These are phyloP conservation scores for Formica aserva DNA, from an alignment of 2,888 invertebrate genomes.

Conservation along the genomic window DNA sequence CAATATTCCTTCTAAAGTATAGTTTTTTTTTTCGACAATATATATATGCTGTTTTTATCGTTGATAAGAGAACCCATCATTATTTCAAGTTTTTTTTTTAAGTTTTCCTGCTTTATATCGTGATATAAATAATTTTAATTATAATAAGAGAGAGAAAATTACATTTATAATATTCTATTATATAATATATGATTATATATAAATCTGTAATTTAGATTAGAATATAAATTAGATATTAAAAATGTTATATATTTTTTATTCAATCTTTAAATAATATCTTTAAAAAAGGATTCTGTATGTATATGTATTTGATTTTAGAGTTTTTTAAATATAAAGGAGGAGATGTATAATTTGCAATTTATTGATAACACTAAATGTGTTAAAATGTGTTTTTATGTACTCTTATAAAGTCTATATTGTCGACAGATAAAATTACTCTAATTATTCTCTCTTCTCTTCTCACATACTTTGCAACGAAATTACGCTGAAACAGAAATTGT, in stretches of 20 bases:
- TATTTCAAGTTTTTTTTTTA: background rate
- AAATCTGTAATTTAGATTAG: background rate
- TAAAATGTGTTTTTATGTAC: background rate
- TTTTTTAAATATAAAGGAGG: background rate
- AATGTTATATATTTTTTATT: background rate
- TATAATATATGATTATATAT: background rate
- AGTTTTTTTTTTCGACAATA: background rate
- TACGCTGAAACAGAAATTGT: constrained; percentile 35
- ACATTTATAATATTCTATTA: too few species aligned
- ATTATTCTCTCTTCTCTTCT: background rate
- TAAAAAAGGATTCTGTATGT: too few species aligned
- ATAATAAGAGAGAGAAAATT: background rate
- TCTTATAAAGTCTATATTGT: background rate
- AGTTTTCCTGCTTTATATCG: background rate
- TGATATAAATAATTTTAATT: background rate
- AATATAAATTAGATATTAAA: background rate
- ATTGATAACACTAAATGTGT: background rate
- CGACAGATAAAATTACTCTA: constrained; percentile 21
- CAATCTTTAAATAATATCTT: too few species aligned
- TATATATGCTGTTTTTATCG: background rate
- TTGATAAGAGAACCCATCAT: background rate
- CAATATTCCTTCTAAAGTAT: background rate
- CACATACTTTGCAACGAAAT: constrained; percentile 1
- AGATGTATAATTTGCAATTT: background rate
- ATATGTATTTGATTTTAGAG: background rate